phyloP scores from a whole-genome alignment of 2,888 invertebrate genomes.

The Ophioninae sp. region DNA sequence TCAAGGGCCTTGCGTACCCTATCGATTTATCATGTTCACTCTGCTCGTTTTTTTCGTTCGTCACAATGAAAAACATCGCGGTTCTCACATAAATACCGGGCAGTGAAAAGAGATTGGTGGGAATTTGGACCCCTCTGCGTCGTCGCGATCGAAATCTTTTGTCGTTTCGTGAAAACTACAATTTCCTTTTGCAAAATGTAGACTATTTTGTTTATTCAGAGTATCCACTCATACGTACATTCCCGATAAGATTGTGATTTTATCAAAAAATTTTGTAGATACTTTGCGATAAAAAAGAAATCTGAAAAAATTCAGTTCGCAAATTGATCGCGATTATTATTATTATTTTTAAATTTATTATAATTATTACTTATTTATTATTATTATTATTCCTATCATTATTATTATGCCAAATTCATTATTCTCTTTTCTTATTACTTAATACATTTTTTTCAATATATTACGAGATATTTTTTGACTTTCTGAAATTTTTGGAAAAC shows the following conservation, averaged over 20 bases:
- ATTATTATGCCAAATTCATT: background rate
- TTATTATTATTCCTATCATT: too few species aligned
- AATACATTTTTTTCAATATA: background rate
- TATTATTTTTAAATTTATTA: too few species aligned
- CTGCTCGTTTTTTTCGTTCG: constrained; percentile 39
- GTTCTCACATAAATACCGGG: background rate
- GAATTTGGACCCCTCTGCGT: background rate
- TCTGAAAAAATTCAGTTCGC: too few species aligned
- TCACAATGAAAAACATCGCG: constrained; percentile 43
- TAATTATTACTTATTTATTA: too few species aligned
- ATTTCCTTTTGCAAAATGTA: background rate
- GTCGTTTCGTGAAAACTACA: background rate
- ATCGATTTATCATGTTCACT: constrained; percentile 71
- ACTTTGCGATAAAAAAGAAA: too few species aligned
- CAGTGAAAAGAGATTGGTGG: background rate
- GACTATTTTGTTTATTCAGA: background rate
- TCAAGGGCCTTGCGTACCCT: constrained; percentile 99
- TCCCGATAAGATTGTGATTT: background rate
- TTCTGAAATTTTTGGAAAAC: background rate
- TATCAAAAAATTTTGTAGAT: too few species aligned
- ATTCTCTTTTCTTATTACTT: background rate
- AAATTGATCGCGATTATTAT: too few species aligned
- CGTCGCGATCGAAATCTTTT: background rate
- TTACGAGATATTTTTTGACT: background rate
- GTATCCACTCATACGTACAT: background rate